Percentiles rank a stretch among this genome's conserved stretches.
Evolutionary conservation across 2,888 invertebrate species (phyloP).

Genomic region (Euzophera pinguis): DNA sequence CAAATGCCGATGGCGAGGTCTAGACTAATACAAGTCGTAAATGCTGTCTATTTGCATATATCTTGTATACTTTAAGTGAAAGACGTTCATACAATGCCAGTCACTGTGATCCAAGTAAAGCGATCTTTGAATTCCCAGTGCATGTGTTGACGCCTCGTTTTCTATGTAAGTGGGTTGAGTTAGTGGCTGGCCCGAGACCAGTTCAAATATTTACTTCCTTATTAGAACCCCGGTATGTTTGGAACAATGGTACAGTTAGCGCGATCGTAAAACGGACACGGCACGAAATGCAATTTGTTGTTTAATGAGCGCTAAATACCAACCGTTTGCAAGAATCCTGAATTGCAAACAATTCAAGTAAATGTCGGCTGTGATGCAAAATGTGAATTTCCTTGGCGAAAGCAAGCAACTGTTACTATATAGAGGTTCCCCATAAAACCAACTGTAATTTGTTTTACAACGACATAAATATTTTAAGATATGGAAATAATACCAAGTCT

Average conservation of each 20-base stretch:
- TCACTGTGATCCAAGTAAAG: slow-evolving; percentile 20
- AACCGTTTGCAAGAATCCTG: background rate
- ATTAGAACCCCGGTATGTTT: slow-evolving; percentile 48
- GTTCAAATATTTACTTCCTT: slow-evolving; percentile 75
- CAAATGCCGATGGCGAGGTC: slow-evolving; percentile 29
- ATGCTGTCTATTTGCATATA: slow-evolving; percentile 10
- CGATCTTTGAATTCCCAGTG: slow-evolving; percentile 15
- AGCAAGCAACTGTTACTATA: too few relatives aligned
- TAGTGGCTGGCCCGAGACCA: slow-evolving; percentile 39
- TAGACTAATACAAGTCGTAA: slow-evolving; percentile 11
- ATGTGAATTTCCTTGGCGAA: too few relatives aligned
- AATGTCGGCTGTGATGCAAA: too few relatives aligned
- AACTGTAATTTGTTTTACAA: too few relatives aligned
- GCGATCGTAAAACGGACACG: slow-evolving; percentile 50
- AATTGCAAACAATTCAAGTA: background rate
- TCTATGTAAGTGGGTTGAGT: slow-evolving; percentile 44
- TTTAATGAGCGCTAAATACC: slow-evolving; percentile 23
- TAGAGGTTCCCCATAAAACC: too few relatives aligned
- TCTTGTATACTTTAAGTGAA: slow-evolving; percentile 13
- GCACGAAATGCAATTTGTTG: slow-evolving; percentile 42
- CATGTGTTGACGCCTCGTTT: slow-evolving; percentile 31
- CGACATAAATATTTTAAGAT: too few relatives aligned
- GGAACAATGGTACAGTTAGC: slow-evolving; percentile 63
- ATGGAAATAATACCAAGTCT: too few relatives aligned
- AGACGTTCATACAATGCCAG: slow-evolving; percentile 14